Base-by-base conservation (phyloP, 1,140 invertebrate species). In the Eueides isabella region DNA sequence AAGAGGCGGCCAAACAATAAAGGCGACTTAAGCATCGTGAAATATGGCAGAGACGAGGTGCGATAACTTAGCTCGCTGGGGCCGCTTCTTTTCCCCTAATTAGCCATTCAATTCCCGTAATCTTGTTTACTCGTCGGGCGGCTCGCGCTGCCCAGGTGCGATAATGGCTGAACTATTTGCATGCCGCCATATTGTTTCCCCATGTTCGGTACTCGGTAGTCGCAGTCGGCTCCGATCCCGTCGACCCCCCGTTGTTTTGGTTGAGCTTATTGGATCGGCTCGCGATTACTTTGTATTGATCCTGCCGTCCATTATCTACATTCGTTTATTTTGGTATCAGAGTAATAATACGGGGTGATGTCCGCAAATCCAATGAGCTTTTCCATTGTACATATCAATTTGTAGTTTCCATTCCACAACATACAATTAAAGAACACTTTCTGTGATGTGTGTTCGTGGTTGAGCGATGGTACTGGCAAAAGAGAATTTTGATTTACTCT, bases 251-350 rank as follows among this genome's bases (percentile, higher is more conserved):
- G 87, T 88, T 89, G 85, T 88, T 91, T 91, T 90, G 87, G 87
- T 86, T 83, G 79, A 84, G 91, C 91, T 92, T 92, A 92, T 91
- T 92, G 89, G 89, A 92, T 91, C 87, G 85, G 86, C 78, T 89
- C 80, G 87, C 90, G 89, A 92, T 92, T 92, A 92, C 91, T 91
- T 91, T 89, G 91, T 92, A 92, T 92, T 91, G 91, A 92, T 92
- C 87, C 86, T 81, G 82, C 82, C 84, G 86, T 92, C 90, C 90
- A 91, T 92, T 91, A 92, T 92, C 90, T 90, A 90, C 85, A 86
- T 91, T 91, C 89, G 85, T 91, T 92, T 91, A 91, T 92, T 92
- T 90, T 88, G 81, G 83, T 88, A 91, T 87, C 88, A 80, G 74
- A 80, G 84, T 86, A 89, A 90, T 90, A 87, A 85, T 86, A 87